These are phyloP conservation scores for Bettongia penicillata DNA, from an alignment of 2,113 vertebrate genomes.

Conservation along the genomic window DNA sequence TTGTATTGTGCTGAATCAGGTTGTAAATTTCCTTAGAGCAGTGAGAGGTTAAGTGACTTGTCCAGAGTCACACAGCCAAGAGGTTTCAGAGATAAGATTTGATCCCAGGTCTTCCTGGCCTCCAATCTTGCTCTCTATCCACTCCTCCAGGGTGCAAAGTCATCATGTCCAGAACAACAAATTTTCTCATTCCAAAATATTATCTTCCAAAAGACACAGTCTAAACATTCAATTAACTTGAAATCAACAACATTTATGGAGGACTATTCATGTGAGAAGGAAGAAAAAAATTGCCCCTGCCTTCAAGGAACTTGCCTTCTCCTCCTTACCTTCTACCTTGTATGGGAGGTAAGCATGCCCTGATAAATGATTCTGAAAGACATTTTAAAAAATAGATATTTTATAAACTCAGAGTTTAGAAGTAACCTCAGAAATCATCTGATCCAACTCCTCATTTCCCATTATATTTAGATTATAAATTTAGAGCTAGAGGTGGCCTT, in stretches of 20 bases:
- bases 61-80: neutral
- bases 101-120: neutral
- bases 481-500: neutral
- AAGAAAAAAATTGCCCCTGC: neutral
- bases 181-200: conserved; percentile 46
- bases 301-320: neutral
- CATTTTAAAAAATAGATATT: neutral
- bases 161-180: conserved; percentile 6
- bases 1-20: neutral
- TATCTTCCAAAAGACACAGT: neutral
- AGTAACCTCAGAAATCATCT: neutral
- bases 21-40: neutral
- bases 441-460: neutral
- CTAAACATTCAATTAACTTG: conserved; percentile 27
- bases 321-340: neutral
- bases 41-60: neutral
- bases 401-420: neutral
- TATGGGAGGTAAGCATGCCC: neutral
- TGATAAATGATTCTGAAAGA: neutral
- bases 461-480: neutral
- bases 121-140: neutral
- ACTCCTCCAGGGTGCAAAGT: neutral
- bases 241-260: neutral
- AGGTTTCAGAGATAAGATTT: neutral
- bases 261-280: neutral